These are phyloP conservation scores for Diarsia dahlii DNA, from an alignment of 2,888 invertebrate genomes.

Conservation along the genomic window DNA sequence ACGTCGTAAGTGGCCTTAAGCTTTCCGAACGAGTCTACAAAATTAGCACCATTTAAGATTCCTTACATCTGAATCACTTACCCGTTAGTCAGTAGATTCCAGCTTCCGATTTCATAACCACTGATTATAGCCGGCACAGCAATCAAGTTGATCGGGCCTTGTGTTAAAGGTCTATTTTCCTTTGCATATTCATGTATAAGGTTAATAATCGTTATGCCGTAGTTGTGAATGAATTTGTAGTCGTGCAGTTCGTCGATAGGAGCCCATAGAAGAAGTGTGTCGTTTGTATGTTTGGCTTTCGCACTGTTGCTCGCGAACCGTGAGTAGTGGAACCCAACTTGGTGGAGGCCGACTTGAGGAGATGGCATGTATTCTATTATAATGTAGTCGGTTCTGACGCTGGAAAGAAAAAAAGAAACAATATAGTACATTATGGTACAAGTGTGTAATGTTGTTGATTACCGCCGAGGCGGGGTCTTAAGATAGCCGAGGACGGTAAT, in stretches of 20 bases:
- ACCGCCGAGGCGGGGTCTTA: no score
- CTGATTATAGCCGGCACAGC: constrained; percentile 79
- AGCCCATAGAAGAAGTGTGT: constrained; percentile 83
- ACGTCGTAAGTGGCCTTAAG: neutral
- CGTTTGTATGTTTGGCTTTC: constrained; percentile 73
- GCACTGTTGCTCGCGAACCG: constrained; percentile 72
- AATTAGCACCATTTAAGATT: constrained; percentile 20
- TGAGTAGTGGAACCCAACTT: constrained; percentile 85
- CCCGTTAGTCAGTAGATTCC: constrained; percentile 87
- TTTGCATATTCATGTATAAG: constrained; percentile 80
- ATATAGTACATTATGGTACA: no score
- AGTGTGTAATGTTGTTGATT: no score
- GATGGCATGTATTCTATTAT: constrained; percentile 82
- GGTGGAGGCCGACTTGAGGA: constrained; percentile 83
- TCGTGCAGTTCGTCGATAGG: constrained; percentile 73
- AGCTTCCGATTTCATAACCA: constrained; percentile 84
- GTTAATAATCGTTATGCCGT: constrained; percentile 80
- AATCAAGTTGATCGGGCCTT: constrained; percentile 84
- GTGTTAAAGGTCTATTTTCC: constrained; percentile 75
- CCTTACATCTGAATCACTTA: constrained; percentile 67
- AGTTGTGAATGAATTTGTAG: constrained; percentile 79
- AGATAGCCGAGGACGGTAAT: no score
- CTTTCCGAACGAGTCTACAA: neutral
- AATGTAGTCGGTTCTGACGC: constrained; percentile 71
- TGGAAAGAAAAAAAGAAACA: constrained; percentile 65